Conservation (phyloP, 2,888 invertebrate genomes). For the Saturnia japonica region DNA sequence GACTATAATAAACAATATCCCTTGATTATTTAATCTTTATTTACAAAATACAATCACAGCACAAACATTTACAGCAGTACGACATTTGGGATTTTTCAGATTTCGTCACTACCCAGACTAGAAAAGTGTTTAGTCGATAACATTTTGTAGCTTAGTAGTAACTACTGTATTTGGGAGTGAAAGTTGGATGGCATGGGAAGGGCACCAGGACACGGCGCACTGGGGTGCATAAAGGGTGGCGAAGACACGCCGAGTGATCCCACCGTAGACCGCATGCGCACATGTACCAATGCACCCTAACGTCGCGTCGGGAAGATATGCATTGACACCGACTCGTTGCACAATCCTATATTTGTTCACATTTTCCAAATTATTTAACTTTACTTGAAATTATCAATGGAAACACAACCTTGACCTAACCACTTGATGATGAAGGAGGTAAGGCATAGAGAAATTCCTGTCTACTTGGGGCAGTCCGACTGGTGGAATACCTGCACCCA, state of each 20-base stretch:
- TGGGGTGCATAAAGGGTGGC: conserved; percentile 48
- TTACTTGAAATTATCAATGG: neutral
- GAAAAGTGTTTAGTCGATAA: conserved; percentile 34
- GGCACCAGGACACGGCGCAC: conserved; percentile 70
- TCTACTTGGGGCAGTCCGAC: too few relatives aligned
- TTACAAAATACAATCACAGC: neutral
- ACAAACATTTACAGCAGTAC: neutral
- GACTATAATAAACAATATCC: neutral
- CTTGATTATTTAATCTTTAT: neutral
- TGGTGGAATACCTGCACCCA: too few relatives aligned
- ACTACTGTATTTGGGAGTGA: conserved; percentile 59
- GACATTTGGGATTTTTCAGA: neutral
- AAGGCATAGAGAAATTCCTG: too few relatives aligned
- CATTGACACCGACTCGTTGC: conserved; percentile 27
- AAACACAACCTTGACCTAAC: neutral
- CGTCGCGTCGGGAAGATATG: conserved; percentile 24
- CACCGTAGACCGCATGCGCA: conserved; percentile 55
- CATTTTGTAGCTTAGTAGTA: conserved; percentile 33
- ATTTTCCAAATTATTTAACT: neutral
- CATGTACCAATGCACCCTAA: conserved; percentile 22
- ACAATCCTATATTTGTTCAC: conserved; percentile 4
- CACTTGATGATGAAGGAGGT: too few relatives aligned
- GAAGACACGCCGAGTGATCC: conserved; percentile 26
- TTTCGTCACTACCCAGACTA: neutral
- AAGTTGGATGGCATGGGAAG: conserved; percentile 71